Evolutionary conservation across 2,888 invertebrate genomes (phyloP), one percentile per base, ranked within the genome.

Genomic region (Lymantria monacha): DNA sequence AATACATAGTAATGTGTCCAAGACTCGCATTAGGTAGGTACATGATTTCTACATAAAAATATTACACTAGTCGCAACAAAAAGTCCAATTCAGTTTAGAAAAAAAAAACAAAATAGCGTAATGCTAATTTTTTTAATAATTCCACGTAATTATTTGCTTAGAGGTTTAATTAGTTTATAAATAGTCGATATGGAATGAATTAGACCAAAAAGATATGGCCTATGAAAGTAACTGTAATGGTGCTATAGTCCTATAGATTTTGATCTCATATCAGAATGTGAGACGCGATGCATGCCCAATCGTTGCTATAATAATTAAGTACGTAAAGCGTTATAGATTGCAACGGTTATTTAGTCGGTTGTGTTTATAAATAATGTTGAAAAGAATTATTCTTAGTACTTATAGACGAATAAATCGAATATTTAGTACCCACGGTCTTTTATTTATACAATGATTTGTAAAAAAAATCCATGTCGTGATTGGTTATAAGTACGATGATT

Each of bases 121-220:
- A 3, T 22, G 57, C 30, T 44, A 58, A 48, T 55, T 51, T 48
- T 40, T 42, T 48, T 46, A 53, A 54, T 44, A 50, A 53, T 64
- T 56, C 56, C 50, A 60, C 53, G 51, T 58, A 50, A 62, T 59
- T 51, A 57, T 55, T 59, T 63, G 53, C 55, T 59, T 66, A 63
- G 55, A 63, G 55, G 52, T 66, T 64, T 57, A 62, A 41, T 49
- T 52, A 44, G 38, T 44, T 33, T 46, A 53, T 56, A 63, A 55
- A 61, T 68, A 68, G 58, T 58, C 58, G 45, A 51, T 66, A 66
- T 47, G 67, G 70, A 70, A 70, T 69, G 70, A 68, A 76, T 79
- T 86, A 90, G 90, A 90, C 90, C 90, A 90, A 90, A 86, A 69
- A 78, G 75, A 76, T 66, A 90, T 85, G 90, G 90, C 90, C 90